Evolutionary conservation across 2,888 invertebrate genomes (phyloP), one percentile per base, ranked within the genome.

Genomic region (Spilarctia lutea): DNA sequence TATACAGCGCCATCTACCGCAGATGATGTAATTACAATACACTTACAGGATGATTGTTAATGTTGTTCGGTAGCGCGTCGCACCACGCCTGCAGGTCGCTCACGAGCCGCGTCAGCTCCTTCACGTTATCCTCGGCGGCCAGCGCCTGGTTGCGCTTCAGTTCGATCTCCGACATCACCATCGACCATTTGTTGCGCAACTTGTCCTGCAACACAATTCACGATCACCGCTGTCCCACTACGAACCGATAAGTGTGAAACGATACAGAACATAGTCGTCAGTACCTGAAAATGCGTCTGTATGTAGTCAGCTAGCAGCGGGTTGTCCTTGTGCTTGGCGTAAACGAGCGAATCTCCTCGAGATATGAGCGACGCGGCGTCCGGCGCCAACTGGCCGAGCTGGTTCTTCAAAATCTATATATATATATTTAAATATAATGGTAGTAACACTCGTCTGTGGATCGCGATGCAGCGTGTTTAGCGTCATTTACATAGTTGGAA

Each of bases 361-460:
- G 98, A 98, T 81, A 98, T 98, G 52, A 98, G 94, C 75, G 97
- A 97, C 11, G 98, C 98, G 76, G 98, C 98, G 89, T 97, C 98
- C 3, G 97, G 97, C 20, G 98, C 98, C 79, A 98, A 91, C 74
- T 94, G 93, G 52, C 96, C 96, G 78, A 97, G 90, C 90, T 97
- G 97, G 82, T 96, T 93, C 88, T 97, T 97, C 79, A 97, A 88
- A 76, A 97, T 94, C 97, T 97, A 85, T 63, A 1, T 13, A 63
- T 3, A 18, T 63, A 56, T 24, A 56, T n/a, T 3, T 11, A 24
- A 7, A n/a, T 11, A 2, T 24, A 3, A 56, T 3, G 24, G 24
- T 2, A 52, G 6, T 52, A 7, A 52, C 20, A 48, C 6, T 20
- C 6, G 0, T 48, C 7, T 18, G 48, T 20, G 48, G 18, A 48